Conservation (phyloP, 2,113 vertebrate species). For the Pandion haliaetus region DNA sequence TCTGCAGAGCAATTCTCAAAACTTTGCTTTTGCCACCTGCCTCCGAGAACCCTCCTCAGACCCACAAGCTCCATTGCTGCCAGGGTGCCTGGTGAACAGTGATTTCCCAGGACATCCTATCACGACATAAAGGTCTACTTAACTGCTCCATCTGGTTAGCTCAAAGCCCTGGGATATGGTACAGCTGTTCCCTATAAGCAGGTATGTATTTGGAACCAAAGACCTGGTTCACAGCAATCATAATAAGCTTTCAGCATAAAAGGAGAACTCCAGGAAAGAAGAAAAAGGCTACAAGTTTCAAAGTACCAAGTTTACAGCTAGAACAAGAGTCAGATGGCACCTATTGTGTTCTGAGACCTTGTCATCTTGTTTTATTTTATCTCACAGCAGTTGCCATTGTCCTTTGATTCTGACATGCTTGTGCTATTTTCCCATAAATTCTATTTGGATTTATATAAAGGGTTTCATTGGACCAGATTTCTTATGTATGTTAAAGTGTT, state of each 20-base stretch:
- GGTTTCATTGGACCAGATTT: not conserved
- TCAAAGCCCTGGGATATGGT: not conserved
- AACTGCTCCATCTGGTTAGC: not conserved
- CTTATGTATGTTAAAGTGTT: not conserved
- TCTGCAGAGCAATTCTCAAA: not conserved
- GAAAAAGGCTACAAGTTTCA: not conserved
- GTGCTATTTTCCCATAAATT: not conserved
- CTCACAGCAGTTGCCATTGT: not conserved
- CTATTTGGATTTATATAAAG: not conserved
- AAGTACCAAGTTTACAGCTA: not conserved
- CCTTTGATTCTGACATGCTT: not conserved
- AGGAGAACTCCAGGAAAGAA: not conserved
- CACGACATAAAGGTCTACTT: not conserved
- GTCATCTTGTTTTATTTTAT: conserved; percentile 1
- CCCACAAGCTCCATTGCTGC: not conserved
- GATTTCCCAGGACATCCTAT: not conserved
- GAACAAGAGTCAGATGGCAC: not conserved
- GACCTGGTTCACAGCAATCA: not conserved
- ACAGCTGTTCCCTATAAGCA: not conserved
- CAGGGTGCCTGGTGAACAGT: not conserved
- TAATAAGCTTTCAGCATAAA: not conserved
- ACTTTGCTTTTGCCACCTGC: not conserved
- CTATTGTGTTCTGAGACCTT: not conserved
- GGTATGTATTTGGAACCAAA: not conserved
- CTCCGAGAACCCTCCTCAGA: not conserved